Conservation (phyloP, 2,113 vertebrate species). For the Garra rufa region DNA sequence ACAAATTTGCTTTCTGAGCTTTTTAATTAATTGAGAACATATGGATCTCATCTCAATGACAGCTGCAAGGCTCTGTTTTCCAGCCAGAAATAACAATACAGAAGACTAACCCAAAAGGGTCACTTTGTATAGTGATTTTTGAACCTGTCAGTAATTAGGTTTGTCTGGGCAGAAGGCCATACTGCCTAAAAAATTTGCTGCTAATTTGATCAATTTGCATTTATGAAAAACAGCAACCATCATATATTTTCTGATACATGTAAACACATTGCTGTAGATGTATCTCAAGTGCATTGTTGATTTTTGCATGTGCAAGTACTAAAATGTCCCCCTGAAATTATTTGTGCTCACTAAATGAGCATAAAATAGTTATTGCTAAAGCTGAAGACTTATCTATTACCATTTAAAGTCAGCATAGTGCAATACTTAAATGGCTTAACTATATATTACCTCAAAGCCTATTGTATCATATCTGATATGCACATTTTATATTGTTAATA, state of each 20-base stretch:
- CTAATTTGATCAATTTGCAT: not conserved
- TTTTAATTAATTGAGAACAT: slow-evolving; percentile 63
- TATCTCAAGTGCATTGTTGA: too few relatives aligned
- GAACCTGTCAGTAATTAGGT: not conserved
- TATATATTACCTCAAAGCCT: not conserved
- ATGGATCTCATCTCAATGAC: slow-evolving; percentile 63
- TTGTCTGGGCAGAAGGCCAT: not conserved
- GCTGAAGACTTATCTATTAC: not conserved
- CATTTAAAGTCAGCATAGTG: not conserved
- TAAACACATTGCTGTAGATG: not conserved
- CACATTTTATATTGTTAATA: too few relatives aligned
- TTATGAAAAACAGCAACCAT: not conserved
- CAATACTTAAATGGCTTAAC: not conserved
- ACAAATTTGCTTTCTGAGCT: slow-evolving; percentile 43
- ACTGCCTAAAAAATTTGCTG: not conserved
- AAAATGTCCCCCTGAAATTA: too few relatives aligned
- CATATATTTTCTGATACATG: not conserved
- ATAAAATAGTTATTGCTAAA: not conserved
- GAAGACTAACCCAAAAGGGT: slow-evolving; percentile 51
- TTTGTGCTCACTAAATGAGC: too few relatives aligned
- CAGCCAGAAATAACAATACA: slow-evolving; percentile 67
- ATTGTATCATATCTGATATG: too few relatives aligned
- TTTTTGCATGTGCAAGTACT: not conserved
- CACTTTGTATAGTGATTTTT: slow-evolving; percentile 29
- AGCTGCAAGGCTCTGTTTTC: slow-evolving; percentile 52